Base-by-base conservation (phyloP, 2,888 invertebrate genomes). In the Andricus curvator region DNA sequence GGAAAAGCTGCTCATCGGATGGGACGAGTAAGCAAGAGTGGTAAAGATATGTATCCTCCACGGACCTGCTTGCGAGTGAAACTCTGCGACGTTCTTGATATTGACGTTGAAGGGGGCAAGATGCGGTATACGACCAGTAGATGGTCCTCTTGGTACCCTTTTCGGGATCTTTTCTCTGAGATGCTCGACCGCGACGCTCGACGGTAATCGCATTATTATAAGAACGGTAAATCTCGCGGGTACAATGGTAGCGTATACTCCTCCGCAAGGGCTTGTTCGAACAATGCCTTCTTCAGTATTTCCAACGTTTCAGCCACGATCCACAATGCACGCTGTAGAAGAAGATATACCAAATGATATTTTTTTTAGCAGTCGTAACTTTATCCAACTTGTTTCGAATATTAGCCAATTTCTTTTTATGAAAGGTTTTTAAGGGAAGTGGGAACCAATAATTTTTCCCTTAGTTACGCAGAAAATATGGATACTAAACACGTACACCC, bases 161-260 rank as follows among this genome's bases (percentile, higher is more conserved):
- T 64, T 66, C 76, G 81, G 80, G 84, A 83, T 83, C 82, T 85
- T 84, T 85, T 84, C 81, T 83, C 81, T 67, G 74, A 76, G 78
- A 84, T 81, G 83, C 82, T 81, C 80, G 83, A 84, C 81, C 82
- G 82, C 80, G 81, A 84, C 80, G 85, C 81, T 66, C 78, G 83
- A 84, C 82, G 85, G 88, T 89, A 90, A 90, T 91, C 90, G 90
- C 88, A 90, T 91, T 90, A 91, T 89, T 89, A 89, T 89, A 89
- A 90, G 88, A 88, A 88, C 87, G 86, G 88, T 90, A 88, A 90
- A 90, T 90, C 89, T 89, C 84, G 83, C 83, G 86, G 84, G 86
- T 85, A 89, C 89, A 88, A 89, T 89, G 85, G 88, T 83, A 80
- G 74, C 82, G 82, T 84, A 84, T 81, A 80, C 81, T 81, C 68